Base-by-base conservation (phyloP, 2,888 invertebrate genomes). In the Drepana falcataria region DNA sequence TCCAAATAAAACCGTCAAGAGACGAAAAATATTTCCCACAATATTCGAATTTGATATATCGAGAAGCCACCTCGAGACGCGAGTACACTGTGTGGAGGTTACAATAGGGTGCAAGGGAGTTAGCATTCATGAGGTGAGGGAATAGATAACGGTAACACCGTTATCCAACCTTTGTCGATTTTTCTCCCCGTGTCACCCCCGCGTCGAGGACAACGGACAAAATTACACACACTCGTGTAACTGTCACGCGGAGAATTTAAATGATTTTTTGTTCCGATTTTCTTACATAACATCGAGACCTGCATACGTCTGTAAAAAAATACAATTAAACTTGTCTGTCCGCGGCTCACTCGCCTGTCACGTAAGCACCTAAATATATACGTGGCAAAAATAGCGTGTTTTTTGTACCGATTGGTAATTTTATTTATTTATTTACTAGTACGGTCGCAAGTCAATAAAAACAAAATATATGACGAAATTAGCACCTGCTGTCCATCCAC, bases 111-210 rank as follows among this genome's bases (percentile, higher is more conserved):
- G 44, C 44, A 9, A 44, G 44, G 40, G 49, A 40, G 51, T 53
- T 53, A 59, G 34, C 53, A 59, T 59, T 59, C 58, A 59, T 51
- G 56, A 56, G 51, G 51, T 52, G 4, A 51, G 48, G 47, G 37
- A 33, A 37, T 56, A 56, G 35, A 47, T 51, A 47, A 35, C n/a
- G 49, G 51, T 54, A 55, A 55, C 53, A 55, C 49, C 48, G 53
- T 56, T 58, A 54, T 58, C 55, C 52, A 52, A 2, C 51, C n/a
- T 6, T 48, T 47, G 54, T 55, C 54, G 52, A 53, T 56, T 58
- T 60, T 58, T 49, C 54, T 54, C 48, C 37, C 47, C 49, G 40
- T 40, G 49, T 51, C 49, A 40, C 49, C 21, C n/a, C 21, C 4
- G 21, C 21, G 21, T 2, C 33, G 33, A 33, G 48, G 33, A 41